phyloP scores from a whole-genome alignment of 2,888 invertebrate genomes.

The Boloria euphrosyne region DNA sequence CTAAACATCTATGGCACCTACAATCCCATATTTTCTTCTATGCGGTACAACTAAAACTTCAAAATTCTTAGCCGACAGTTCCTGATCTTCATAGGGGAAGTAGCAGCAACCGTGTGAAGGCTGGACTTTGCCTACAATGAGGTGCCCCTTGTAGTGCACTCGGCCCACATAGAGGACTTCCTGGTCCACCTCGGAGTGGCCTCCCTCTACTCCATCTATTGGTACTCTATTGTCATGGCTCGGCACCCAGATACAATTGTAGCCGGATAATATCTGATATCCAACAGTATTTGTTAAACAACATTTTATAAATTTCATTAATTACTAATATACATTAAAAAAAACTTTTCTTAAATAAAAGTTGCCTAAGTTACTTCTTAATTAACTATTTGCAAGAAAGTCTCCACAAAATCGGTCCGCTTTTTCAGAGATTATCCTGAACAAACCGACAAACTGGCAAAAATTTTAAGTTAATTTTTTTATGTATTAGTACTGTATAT shows the following conservation, averaged over 20 bases:
- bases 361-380: too few relatives aligned
- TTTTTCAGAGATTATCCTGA: too few relatives aligned
- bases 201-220: neutral
- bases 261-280: neutral
- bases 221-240: neutral
- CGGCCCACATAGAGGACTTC: slow-evolving; percentile 33
- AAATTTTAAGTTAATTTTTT: too few relatives aligned
- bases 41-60: slow-evolving; percentile 1
- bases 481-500: too few relatives aligned
- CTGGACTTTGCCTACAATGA: slow-evolving; percentile 90
- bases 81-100: slow-evolving; percentile 75
- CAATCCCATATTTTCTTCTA: neutral
- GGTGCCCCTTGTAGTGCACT: slow-evolving; percentile 69
- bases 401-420: too few relatives aligned
- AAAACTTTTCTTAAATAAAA: too few relatives aligned
- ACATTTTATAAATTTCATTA: too few relatives aligned
- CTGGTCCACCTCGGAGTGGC: slow-evolving; percentile 36
- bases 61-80: neutral
- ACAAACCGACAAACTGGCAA: too few relatives aligned
- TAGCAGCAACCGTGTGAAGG: slow-evolving; percentile 87
- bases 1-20: too few relatives aligned
- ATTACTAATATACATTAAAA: too few relatives aligned
- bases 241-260: neutral
- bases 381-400: too few relatives aligned
- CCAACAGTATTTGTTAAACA: too few relatives aligned